A percentile compares a stretch with the other conserved stretches of the same genome.
phyloP scores from a whole-genome alignment of 2,797 vertebrate genomes.

The Micropoecilia bifurca region DNA sequence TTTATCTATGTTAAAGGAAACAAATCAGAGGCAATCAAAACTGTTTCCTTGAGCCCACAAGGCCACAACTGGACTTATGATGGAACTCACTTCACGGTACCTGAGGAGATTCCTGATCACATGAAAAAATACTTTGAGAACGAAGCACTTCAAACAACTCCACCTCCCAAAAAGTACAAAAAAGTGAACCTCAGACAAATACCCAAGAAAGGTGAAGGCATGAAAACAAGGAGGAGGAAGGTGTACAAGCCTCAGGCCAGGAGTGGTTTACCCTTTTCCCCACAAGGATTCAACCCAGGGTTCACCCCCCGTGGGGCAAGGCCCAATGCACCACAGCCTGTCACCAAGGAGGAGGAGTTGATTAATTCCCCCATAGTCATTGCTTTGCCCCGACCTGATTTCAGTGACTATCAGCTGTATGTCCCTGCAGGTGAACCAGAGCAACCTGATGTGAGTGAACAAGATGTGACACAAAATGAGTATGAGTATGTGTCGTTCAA shows the following conservation, averaged over 20 bases:
- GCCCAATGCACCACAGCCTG: conserved; percentile 34
- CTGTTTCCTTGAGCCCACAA: conserved; percentile 63
- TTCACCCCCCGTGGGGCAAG: conserved; percentile 66
- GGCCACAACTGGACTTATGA: conserved; percentile 80
- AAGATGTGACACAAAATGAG: conserved; percentile 64
- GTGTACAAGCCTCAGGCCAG: conserved; percentile 70
- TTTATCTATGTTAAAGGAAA: conserved; percentile 78
- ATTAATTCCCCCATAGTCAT: conserved; percentile 75
- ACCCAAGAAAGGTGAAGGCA: conserved; percentile 69
- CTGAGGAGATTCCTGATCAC: conserved; percentile 70
- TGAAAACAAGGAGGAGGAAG: conserved; percentile 81
- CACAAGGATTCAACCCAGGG: conserved; percentile 66
- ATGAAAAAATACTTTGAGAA: conserved; percentile 75
- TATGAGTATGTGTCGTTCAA: conserved; percentile 85
- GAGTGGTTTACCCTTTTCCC: conserved; percentile 64
- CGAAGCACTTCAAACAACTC: conserved; percentile 25
- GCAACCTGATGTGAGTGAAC: conserved; percentile 3
- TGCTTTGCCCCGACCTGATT: conserved; percentile 86
- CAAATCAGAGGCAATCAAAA: conserved; percentile 70
- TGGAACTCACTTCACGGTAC: conserved; percentile 56
- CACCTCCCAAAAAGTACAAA: conserved; percentile 52
- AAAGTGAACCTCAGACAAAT: conserved; percentile 55
- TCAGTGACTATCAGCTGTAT: conserved; percentile 85
- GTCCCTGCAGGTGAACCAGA: conserved; percentile 63
- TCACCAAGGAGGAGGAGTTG: conserved; percentile 67